Percentiles rank a stretch among this genome's conserved stretches.
Conservation (phyloP, 1,140 invertebrate species). For the Cotesia typhae region DNA sequence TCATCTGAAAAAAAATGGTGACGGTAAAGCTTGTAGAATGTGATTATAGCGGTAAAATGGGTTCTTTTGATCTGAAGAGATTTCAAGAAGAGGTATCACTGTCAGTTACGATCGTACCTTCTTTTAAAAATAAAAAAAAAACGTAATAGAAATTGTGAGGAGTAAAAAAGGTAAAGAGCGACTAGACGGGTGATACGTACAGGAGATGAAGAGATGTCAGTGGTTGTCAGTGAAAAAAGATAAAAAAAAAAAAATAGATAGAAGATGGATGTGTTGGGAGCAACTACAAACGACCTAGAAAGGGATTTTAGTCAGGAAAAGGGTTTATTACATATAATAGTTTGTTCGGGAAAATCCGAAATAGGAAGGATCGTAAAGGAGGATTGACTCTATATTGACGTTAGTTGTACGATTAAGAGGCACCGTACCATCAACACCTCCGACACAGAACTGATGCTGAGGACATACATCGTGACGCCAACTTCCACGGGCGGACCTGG, state of each 20-base stretch:
- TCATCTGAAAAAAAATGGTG: background rate
- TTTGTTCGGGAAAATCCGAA: background rate
- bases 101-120: constrained; percentile 32
- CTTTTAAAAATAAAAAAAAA: constrained; percentile 9
- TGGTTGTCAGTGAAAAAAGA: constrained; percentile 11
- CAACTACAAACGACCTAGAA: constrained; percentile 25
- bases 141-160: no score
- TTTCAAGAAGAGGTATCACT: constrained; percentile 28
- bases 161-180: background rate
- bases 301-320: constrained; percentile 7
- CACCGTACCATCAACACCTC: constrained; percentile 95
- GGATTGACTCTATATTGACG: constrained; percentile 21
- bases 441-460: constrained; percentile 97
- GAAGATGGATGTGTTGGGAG: constrained; percentile 21
- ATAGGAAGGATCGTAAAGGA: background rate
- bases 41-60: constrained; percentile 19
- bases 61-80: constrained; percentile 10
- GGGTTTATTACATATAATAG: background rate
- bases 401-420: constrained; percentile 60
- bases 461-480: constrained; percentile 97
- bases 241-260: constrained; percentile 18
- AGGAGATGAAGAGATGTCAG: constrained; percentile 31
- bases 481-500: constrained; percentile 94
- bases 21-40: constrained; percentile 13
- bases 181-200: constrained; percentile 19